Conservation (phyloP, 1,140 invertebrate genomes). For the Drosophila triauraria region DNA sequence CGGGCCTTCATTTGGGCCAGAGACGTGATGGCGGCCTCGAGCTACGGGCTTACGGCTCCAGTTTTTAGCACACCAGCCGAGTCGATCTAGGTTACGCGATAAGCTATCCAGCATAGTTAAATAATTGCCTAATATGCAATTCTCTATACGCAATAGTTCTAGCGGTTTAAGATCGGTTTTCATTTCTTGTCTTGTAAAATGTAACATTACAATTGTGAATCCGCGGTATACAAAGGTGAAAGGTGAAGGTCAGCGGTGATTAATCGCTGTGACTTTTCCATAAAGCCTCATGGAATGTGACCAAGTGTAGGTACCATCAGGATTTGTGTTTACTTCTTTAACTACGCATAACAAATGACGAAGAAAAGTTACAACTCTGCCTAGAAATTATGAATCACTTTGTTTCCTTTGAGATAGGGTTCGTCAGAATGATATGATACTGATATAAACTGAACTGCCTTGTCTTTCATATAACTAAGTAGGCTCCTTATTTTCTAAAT, state of each 20-base stretch:
- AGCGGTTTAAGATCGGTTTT: no score
- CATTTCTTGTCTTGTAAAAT: no score
- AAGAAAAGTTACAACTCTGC: neutral
- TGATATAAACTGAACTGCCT: neutral
- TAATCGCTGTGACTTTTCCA: slow-evolving; percentile 26
- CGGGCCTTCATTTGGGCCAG: slow-evolving; percentile 34
- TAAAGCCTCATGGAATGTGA: neutral
- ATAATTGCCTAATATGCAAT: slow-evolving; percentile 53
- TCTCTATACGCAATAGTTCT: slow-evolving; percentile 25
- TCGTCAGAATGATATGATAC: neutral
- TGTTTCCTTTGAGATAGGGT: neutral
- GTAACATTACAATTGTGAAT: slow-evolving; percentile 25
- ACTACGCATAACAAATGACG: slow-evolving; percentile 7
- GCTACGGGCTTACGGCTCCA: slow-evolving; percentile 1
- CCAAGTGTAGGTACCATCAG: neutral
- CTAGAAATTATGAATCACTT: neutral
- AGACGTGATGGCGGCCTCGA: slow-evolving; percentile 32
- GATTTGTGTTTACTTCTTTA: neutral
- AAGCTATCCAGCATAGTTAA: no score
- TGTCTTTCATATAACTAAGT: neutral
- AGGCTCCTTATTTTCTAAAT: neutral
- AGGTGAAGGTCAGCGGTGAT: slow-evolving; percentile 52
- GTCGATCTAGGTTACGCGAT: slow-evolving; percentile 44
- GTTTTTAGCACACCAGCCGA: slow-evolving; percentile 7
- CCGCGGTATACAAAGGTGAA: no score